Evolutionary conservation across 2,888 invertebrate genomes (phyloP), one percentile per base, ranked within the genome.

Genomic region (Folsomia candida): DNA sequence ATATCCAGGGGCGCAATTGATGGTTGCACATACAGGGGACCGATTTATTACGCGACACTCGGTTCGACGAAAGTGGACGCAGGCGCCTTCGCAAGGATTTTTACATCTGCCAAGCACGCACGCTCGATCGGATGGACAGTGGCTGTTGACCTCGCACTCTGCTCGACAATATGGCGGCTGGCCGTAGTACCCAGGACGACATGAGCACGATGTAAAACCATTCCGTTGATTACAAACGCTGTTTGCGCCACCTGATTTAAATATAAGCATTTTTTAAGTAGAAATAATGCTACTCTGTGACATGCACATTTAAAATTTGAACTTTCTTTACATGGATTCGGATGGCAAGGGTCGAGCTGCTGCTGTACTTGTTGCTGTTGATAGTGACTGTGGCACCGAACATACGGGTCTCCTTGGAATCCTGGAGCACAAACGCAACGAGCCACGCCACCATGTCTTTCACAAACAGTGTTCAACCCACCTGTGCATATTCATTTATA

Each of bases 1-100:
- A 69, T 81, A 81, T 9, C 81, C 81, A 18, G 81, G 76, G 6
- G 80, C 80, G 74, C 83, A 83, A 51, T 74, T 70, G n/a, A 69
- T 69, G 4, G 71, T 67, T 24, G 78, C 75, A 66, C 83, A 83
- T n/a, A 81, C 78, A 4, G 81, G 80, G 57, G 77, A 75, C 68
- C 82, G 79, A 68, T 81, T 81, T 22, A 79, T 71, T 2, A 81
- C 81, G 27, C 78, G 75, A 66, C 81, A 82, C 37, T 79, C 75
- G 11, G 81, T 81, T 18, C 68, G 64, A 14, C 69, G 71, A 57
- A 70, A 72, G 20, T 67, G 67, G 9, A 80, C 81, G 68, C 82
- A 82, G 4, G 77, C 78, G n/a, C 78, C 78, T 3, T 69, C 74
- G 54, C 78, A 78, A 1, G 78, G 78, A 67, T 78, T 75, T 47